These are phyloP conservation scores for Ophonus ardosiacus DNA, from an alignment of 2,888 invertebrate genomes.

Conservation along the genomic window DNA sequence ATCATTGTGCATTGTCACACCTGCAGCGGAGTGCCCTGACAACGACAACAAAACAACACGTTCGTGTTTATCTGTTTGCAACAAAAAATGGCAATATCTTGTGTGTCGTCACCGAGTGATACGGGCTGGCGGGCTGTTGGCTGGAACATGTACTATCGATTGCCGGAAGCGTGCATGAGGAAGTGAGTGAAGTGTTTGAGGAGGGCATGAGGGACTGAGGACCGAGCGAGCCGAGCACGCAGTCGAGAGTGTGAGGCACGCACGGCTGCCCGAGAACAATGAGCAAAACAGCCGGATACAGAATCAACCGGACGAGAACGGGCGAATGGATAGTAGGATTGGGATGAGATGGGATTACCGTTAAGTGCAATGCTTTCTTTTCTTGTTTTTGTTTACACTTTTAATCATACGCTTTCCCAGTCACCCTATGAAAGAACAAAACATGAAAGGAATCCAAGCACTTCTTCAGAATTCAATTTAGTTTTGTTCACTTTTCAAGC, in stretches of 20 bases:
- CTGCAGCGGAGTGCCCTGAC: neutral
- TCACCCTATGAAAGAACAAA: neutral
- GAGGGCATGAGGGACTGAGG: slow-evolving; percentile 1
- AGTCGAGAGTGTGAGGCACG: slow-evolving; percentile 9
- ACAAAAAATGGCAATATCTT: slow-evolving; percentile 35
- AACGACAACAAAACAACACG: slow-evolving; percentile 10
- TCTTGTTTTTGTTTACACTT: slow-evolving; percentile 21
- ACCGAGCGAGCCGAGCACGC: slow-evolving; percentile 5
- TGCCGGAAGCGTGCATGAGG: slow-evolving; percentile 48
- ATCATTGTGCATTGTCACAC: neutral
- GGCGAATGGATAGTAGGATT: slow-evolving; percentile 9
- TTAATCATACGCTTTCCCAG: slow-evolving; percentile 14
- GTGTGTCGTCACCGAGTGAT: slow-evolving; percentile 6
- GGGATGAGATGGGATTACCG: neutral
- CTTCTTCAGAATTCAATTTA: too few species aligned
- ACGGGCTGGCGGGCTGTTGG: neutral
- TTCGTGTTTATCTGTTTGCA: slow-evolving; percentile 34
- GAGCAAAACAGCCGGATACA: slow-evolving; percentile 15
- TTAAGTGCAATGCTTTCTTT: slow-evolving; percentile 21
- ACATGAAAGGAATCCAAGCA: too few species aligned
- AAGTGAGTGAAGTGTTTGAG: slow-evolving; percentile 46
- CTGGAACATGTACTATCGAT: slow-evolving; percentile 27
- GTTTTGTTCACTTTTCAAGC: too few species aligned
- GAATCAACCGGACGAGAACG: neutral
- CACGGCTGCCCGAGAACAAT: slow-evolving; percentile 32